These are phyloP conservation scores for Sphaerophoria rueppellii DNA, from an alignment of 2,888 invertebrate species.

Conservation along the genomic window DNA sequence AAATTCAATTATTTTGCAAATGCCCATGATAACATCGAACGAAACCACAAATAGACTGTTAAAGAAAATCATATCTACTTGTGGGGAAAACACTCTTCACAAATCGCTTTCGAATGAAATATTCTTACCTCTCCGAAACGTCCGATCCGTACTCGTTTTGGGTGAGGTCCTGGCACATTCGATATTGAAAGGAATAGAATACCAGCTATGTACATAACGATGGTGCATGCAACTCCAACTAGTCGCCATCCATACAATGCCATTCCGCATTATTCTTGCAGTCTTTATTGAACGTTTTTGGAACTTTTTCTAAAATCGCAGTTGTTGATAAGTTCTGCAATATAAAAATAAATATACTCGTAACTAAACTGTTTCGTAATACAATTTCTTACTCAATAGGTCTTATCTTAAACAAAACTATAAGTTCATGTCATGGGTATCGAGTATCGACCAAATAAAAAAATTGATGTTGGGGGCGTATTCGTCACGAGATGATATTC, in stretches of 20 bases:
- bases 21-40: too few relatives aligned
- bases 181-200: conserved; percentile 81
- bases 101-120: background rate
- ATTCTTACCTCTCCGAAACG: conserved; percentile 79
- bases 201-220: conserved; percentile 81
- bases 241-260: conserved; percentile 82
- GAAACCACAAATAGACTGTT: too few relatives aligned
- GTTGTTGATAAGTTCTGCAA: conserved; percentile 53
- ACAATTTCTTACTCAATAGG: background rate
- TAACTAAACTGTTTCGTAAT: background rate
- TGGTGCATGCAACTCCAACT: conserved; percentile 81
- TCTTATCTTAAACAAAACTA: background rate
- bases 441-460: conserved; percentile 68
- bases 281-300: conserved; percentile 67
- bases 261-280: conserved; percentile 78
- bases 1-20: too few relatives aligned
- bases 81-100: background rate
- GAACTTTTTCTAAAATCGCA: conserved; percentile 55
- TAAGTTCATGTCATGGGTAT: conserved; percentile 41
- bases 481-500: too few relatives aligned
- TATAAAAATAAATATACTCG: background rate
- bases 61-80: too few relatives aligned
- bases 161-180: conserved; percentile 81
- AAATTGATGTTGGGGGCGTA: too few relatives aligned
- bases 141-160: conserved; percentile 79